A percentile compares a stretch with the other conserved stretches of the same genome.
phyloP scores from a whole-genome alignment of 2,113 vertebrate genomes.

The Panthera tigris region DNA sequence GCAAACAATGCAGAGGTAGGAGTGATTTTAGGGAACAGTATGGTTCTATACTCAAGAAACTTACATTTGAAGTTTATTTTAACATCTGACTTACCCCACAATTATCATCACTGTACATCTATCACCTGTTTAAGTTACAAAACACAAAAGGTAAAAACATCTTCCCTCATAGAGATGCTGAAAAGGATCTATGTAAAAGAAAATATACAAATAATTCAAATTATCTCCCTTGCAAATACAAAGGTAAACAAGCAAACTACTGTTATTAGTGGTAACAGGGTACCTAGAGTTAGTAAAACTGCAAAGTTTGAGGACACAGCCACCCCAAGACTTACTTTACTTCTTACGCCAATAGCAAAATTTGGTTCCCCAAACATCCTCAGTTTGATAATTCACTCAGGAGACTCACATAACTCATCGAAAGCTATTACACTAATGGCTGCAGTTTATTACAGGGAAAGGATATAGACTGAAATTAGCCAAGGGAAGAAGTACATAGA shows the following conservation, averaged over 20 bases:
- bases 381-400: not conserved
- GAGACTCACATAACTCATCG: not conserved
- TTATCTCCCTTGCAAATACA: not conserved
- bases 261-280: not conserved
- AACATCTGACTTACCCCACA: not conserved
- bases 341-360: not conserved
- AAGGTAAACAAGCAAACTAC: not conserved
- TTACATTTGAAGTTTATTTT: not conserved
- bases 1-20: not conserved
- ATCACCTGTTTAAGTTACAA: not conserved
- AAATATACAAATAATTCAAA: not conserved
- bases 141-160: slow-evolving; percentile 5
- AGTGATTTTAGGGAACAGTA: not conserved
- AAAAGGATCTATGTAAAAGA: not conserved
- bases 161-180: not conserved
- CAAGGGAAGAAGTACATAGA: not conserved
- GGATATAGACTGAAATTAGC: not conserved
- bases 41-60: not conserved
- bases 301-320: not conserved
- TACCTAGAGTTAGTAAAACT: not conserved
- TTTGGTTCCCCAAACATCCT: not conserved
- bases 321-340: not conserved
- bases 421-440: not conserved
- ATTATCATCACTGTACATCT: not conserved
- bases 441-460: not conserved